Evolutionary conservation across 37 sponge, comb jelly and placozoan genomes (phyloP).

Genomic region (Aphrocallistes beatrix): DNA sequence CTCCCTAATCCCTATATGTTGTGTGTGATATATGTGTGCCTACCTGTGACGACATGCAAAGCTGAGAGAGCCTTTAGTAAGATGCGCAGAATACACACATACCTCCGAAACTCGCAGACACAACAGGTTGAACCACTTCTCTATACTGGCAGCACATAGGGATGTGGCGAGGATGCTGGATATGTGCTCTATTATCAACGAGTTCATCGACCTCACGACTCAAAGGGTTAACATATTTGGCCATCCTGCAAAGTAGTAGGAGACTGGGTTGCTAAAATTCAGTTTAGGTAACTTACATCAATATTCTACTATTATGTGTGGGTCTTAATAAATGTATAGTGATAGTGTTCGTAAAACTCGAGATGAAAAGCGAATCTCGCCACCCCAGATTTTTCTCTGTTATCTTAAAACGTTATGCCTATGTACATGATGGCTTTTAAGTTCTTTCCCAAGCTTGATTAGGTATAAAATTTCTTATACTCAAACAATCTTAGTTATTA

Average conservation of each 20-base stretch:
- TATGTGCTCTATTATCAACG: conserved; percentile 5
- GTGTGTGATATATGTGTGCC: conserved; percentile 15
- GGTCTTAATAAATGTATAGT: conserved; percentile 7
- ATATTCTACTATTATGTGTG: background rate
- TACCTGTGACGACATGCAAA: conserved; percentile 15
- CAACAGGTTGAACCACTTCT: conserved; percentile 19
- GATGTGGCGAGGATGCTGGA: conserved; percentile 19
- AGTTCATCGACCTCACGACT: background rate
- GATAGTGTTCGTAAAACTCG: background rate
- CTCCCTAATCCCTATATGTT: conserved; percentile 5
- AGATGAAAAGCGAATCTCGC: background rate
- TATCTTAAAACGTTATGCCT: conserved; percentile 16
- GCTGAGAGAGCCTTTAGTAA: conserved; percentile 14
- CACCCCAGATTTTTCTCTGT: conserved; percentile 13
- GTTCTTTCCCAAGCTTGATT: no score
- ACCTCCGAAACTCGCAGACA: conserved; percentile 10
- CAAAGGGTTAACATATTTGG: conserved; percentile 14
- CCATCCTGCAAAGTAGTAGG: background rate
- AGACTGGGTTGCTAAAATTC: background rate
- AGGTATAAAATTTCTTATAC: no score
- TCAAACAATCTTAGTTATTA: no score
- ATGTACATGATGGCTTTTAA: no score
- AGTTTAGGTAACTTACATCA: background rate
- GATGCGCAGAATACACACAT: conserved; percentile 6
- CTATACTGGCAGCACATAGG: conserved; percentile 17